These are phyloP conservation scores for Aleadryas rufinucha DNA, from an alignment of 2,113 vertebrate genomes.

Conservation along the genomic window DNA sequence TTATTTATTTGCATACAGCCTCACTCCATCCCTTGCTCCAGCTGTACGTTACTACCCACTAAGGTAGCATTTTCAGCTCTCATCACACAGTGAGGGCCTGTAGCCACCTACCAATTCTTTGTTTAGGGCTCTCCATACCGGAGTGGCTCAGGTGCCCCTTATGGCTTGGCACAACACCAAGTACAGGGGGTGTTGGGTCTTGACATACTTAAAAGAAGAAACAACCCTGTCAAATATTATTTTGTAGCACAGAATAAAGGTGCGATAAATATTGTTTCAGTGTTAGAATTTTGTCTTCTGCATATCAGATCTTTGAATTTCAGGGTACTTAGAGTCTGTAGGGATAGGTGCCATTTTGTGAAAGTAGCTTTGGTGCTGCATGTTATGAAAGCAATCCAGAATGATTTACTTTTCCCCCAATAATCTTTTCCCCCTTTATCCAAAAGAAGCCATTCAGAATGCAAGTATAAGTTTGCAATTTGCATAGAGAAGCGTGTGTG, in stretches of 20 bases:
- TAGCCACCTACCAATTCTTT: rapidly evolving
- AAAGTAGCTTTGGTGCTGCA: not conserved
- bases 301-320: not conserved
- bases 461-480: not conserved
- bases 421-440: not conserved
- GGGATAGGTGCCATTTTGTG: not conserved
- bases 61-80: not conserved
- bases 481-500: not conserved
- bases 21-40: not conserved
- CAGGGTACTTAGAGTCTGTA: not conserved
- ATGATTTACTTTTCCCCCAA: not conserved
- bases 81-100: not conserved
- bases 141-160: not conserved
- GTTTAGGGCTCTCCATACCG: rapidly evolving
- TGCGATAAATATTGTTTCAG: not conserved
- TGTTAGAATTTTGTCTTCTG: not conserved
- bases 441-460: not conserved
- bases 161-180: not conserved
- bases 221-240: not conserved
- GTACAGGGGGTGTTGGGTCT: rapidly evolving
- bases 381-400: not conserved
- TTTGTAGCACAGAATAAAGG: not conserved
- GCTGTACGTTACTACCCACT: not conserved
- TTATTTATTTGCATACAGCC: not conserved
- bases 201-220: not conserved